These are phyloP conservation scores for Trachelus iudaicus DNA, from an alignment of 2,888 invertebrate species.

Conservation along the genomic window DNA sequence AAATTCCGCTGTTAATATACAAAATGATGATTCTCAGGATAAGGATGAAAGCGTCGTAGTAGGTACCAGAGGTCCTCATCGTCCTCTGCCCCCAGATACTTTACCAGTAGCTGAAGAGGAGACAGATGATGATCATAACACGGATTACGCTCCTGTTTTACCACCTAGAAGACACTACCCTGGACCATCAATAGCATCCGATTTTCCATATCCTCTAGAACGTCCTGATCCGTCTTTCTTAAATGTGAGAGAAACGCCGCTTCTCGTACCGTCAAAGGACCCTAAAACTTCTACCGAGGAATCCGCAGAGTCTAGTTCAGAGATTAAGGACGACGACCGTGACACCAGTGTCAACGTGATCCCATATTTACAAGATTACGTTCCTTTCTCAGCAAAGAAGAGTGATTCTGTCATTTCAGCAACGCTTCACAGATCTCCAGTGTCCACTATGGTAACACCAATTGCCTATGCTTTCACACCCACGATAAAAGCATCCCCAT, in stretches of 20 bases:
- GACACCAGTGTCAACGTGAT: conserved; percentile 63
- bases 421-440: conserved; percentile 48
- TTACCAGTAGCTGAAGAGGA: conserved; percentile 34
- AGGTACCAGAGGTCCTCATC: conserved; percentile 69
- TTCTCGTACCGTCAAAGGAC: conserved; percentile 60
- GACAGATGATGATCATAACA: conserved; percentile 38
- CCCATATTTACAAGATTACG: conserved; percentile 66
- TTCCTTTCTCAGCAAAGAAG: conserved; percentile 61
- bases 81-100: conserved; percentile 65
- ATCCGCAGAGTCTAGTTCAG: not conserved
- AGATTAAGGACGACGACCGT: conserved; percentile 26
- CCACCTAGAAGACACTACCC: not conserved
- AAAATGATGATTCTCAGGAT: conserved; percentile 63
- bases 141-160: conserved; percentile 47
- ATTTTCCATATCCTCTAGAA: conserved; percentile 76
- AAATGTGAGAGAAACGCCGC: conserved; percentile 59
- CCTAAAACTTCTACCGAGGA: conserved; percentile 29
- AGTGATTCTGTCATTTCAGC: conserved; percentile 52
- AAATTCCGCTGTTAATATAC: conserved; percentile 68
- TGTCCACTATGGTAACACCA: conserved; percentile 63
- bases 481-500: conserved; percentile 63
- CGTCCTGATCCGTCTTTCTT: conserved; percentile 69
- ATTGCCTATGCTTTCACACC: conserved; percentile 76
- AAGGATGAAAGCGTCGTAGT: conserved; percentile 70
- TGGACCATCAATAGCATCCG: conserved; percentile 65